Conservation (phyloP, 2,888 invertebrate species). For the Melanostoma mellinum region DNA sequence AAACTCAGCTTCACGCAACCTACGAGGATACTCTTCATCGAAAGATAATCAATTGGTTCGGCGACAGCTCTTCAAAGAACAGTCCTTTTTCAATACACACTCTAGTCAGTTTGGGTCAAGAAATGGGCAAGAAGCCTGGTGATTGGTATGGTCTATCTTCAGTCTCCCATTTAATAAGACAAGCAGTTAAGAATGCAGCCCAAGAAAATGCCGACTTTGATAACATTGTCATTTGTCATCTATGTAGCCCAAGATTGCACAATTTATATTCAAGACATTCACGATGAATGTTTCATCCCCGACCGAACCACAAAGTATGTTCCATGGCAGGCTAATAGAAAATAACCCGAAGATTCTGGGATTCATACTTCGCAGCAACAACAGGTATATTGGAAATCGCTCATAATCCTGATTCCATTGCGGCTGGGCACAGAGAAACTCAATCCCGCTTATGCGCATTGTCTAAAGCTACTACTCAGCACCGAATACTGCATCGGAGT, state of each 20-base stretch:
- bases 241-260: constrained; percentile 96
- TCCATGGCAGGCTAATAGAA: constrained; percentile 78
- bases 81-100: constrained; percentile 94
- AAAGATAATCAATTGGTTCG: constrained; percentile 95
- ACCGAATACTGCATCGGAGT: constrained; percentile 93
- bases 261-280: constrained; percentile 90
- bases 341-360: constrained; percentile 50
- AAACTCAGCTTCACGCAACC: constrained; percentile 85
- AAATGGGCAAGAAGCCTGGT: constrained; percentile 91
- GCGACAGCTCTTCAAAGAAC: constrained; percentile 90
- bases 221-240: constrained; percentile 88
- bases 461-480: constrained; percentile 90
- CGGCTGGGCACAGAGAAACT: constrained; percentile 93
- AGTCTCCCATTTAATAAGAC: constrained; percentile 91
- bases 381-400: constrained; percentile 86
- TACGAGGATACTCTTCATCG: constrained; percentile 90
- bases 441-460: constrained; percentile 92
- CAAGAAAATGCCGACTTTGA: constrained; percentile 90
- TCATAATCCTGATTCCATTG: constrained; percentile 92
- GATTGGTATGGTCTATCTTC: constrained; percentile 97
- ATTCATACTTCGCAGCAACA: constrained; percentile 19
- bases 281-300: constrained; percentile 85
- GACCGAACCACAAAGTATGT: constrained; percentile 79
- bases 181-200: constrained; percentile 89
- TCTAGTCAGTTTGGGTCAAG: constrained; percentile 89